These are phyloP conservation scores for Anniella stebbinsi DNA, from an alignment of 2,797 vertebrate species.

Conservation along the genomic window DNA sequence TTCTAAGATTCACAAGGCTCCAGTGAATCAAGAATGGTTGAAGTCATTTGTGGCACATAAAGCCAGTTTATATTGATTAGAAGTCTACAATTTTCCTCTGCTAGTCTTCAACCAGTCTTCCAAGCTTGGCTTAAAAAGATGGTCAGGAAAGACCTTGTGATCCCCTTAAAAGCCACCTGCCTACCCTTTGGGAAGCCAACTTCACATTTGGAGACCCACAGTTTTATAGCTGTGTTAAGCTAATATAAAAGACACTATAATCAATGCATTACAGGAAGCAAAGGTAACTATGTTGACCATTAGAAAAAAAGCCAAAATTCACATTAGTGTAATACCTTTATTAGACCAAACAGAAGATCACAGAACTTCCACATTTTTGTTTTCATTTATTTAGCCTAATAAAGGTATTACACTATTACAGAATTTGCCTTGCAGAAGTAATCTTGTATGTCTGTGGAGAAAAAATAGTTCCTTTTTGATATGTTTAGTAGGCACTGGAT, in stretches of 20 bases:
- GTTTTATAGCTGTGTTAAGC: neutral
- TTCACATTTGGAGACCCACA: neutral
- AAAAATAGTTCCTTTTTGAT: neutral
- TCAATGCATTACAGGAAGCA: neutral
- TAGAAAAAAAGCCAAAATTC: no score
- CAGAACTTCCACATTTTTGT: no score
- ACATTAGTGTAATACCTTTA: no score
- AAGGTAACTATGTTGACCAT: no score
- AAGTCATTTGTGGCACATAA: no score
- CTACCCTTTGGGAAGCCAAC: neutral
- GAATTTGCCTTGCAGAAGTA: neutral
- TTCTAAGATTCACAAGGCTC: neutral
- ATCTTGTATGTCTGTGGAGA: neutral
- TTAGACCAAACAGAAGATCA: no score
- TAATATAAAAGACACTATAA: neutral
- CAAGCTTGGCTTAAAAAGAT: neutral
- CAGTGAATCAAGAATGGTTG: neutral
- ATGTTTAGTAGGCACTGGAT: neutral
- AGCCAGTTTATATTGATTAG: neutral
- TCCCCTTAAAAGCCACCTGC: neutral
- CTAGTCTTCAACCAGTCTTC: neutral
- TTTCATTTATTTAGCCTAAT: no score
- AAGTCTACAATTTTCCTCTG: neutral
- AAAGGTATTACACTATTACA: no score
- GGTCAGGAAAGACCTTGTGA: neutral